Percentiles rank a stretch among this genome's conserved stretches.
Evolutionary conservation across 2,888 invertebrate genomes (phyloP).

Genomic region (Cremastinae sp.): DNA sequence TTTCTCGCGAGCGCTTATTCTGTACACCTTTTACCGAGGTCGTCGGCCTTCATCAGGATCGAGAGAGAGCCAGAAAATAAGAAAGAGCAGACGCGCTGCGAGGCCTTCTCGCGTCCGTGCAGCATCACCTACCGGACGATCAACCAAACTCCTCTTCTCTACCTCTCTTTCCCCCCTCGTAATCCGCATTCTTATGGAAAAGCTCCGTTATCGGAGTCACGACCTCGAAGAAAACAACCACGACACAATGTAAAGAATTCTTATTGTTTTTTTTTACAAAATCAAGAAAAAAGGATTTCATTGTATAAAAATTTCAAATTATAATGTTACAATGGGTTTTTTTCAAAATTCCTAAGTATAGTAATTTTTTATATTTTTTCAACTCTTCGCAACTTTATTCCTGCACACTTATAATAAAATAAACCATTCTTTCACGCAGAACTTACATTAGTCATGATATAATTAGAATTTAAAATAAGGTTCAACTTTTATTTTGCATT

Average conservation of each 20-base stretch:
- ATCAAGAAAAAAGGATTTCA: too few relatives aligned
- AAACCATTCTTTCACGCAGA: too few relatives aligned
- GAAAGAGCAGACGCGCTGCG: slow-evolving; percentile 21
- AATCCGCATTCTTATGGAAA: slow-evolving; percentile 73
- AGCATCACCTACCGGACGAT: slow-evolving; percentile 78
- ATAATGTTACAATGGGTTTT: too few relatives aligned
- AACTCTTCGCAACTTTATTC: too few relatives aligned
- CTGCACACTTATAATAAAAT: too few relatives aligned
- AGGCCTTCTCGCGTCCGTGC: slow-evolving; percentile 65
- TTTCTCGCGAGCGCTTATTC: slow-evolving; percentile 45
- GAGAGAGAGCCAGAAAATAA: slow-evolving; percentile 51
- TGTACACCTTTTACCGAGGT: slow-evolving; percentile 67
- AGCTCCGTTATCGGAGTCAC: slow-evolving; percentile 70
- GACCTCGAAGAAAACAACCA: slow-evolving; percentile 44
- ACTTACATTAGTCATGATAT: too few relatives aligned
- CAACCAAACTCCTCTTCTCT: slow-evolving; percentile 67
- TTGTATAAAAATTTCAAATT: too few relatives aligned
- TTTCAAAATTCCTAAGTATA: too few relatives aligned
- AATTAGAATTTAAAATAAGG: too few relatives aligned
- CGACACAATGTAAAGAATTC: slow-evolving; percentile 48
- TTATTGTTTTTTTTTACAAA: slow-evolving; percentile 29
- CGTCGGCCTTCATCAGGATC: slow-evolving; percentile 76
- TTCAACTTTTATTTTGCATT: too few relatives aligned
- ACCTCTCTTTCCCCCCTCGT: slow-evolving; percentile 49
- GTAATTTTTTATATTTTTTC: too few relatives aligned